Evolutionary conservation across 2,113 vertebrate genomes (phyloP).

Genomic region (Barnardius zonarius): DNA sequence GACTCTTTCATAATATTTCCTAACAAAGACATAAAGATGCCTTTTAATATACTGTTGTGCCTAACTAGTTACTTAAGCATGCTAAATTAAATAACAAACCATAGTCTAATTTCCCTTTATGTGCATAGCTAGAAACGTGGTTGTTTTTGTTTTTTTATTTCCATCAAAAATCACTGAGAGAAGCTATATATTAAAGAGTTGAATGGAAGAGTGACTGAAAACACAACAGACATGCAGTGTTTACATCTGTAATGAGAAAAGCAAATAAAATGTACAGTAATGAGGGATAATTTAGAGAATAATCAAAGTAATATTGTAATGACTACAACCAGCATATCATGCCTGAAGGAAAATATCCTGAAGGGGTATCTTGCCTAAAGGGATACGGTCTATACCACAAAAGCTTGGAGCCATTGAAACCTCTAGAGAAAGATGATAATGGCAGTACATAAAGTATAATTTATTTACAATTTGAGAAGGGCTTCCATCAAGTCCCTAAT

Average conservation of each 20-base stretch:
- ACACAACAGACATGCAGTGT: not conserved
- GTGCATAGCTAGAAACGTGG: not conserved
- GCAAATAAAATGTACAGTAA: conserved; percentile 49
- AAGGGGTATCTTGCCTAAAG: conserved; percentile 64
- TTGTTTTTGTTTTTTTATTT: not conserved
- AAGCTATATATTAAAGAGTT: not conserved
- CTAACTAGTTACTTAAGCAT: not conserved
- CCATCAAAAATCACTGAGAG: not conserved
- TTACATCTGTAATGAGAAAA: conserved; percentile 39
- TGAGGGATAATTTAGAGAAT: conserved; percentile 59
- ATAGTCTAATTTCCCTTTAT: not conserved
- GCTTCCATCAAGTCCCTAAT: conserved; percentile 58
- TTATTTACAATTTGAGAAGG: conserved; percentile 69
- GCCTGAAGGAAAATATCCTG: conserved; percentile 65
- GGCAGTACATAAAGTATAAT: conserved; percentile 59
- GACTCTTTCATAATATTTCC: not conserved
- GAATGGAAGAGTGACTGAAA: not conserved
- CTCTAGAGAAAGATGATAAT: conserved; percentile 61
- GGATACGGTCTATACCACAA: conserved; percentile 48
- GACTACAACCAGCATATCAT: conserved; percentile 38
- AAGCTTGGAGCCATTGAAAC: conserved; percentile 55
- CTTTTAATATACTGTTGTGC: not conserved
- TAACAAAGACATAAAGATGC: not conserved
- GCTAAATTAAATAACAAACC: not conserved
- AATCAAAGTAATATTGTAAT: conserved; percentile 63